Conservation (phyloP, 2,113 vertebrate species). For the Corynorhinus townsendii region DNA sequence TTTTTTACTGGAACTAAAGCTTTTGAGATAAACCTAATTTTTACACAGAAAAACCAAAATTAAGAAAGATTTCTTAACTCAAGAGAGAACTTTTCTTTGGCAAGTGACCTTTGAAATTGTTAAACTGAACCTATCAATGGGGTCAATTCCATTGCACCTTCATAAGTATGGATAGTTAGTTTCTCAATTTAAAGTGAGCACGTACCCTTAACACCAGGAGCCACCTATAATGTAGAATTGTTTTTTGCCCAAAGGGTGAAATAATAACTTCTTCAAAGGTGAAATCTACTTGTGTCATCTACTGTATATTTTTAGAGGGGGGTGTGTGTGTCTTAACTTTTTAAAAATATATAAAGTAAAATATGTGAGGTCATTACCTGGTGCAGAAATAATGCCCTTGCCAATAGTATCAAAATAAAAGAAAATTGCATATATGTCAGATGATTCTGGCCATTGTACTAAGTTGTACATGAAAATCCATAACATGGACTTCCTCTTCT, state of each 20-base stretch:
- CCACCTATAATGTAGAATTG: background rate
- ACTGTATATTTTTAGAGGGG: background rate
- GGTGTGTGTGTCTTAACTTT: background rate
- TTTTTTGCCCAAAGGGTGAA: background rate
- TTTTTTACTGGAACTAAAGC: background rate
- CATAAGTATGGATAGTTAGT: background rate
- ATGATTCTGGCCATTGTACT: background rate
- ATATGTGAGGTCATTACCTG: background rate
- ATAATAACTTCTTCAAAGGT: background rate
- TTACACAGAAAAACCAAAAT: background rate
- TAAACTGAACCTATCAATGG: background rate
- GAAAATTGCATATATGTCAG: background rate
- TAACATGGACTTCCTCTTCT: background rate
- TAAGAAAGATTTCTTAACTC: conserved; percentile 10
- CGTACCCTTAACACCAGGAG: background rate
- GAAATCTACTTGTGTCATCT: background rate
- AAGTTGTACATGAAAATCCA: background rate
- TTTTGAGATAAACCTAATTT: conserved; percentile 1
- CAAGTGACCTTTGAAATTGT: conserved; percentile 5
- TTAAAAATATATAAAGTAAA: background rate
- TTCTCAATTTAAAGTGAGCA: conserved; percentile 23
- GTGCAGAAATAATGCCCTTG: background rate
- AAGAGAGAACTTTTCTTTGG: background rate
- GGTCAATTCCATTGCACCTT: background rate
- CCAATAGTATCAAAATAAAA: background rate